Evolutionary conservation across 2,888 invertebrate genomes (phyloP).

Genomic region (Euproctis similis): DNA sequence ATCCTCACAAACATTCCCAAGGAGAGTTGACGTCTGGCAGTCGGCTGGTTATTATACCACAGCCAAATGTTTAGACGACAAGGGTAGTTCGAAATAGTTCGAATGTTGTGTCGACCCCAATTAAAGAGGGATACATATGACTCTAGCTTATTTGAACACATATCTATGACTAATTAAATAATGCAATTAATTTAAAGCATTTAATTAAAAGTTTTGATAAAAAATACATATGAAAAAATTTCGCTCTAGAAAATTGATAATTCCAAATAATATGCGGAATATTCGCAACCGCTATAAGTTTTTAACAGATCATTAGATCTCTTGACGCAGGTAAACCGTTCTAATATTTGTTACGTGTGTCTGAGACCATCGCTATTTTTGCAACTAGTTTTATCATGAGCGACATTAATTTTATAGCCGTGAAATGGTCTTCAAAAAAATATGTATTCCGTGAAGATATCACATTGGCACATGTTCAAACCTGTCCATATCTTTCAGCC

Average conservation of each 20-base stretch:
- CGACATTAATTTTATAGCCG: constrained; percentile 50
- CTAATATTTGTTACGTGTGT: constrained; percentile 23
- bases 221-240: neutral
- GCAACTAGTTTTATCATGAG: constrained; percentile 35
- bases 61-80: too few species aligned
- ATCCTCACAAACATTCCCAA: too few species aligned
- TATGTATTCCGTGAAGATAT: constrained; percentile 40
- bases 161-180: too few species aligned
- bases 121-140: too few species aligned
- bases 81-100: too few species aligned
- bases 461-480: constrained; percentile 57
- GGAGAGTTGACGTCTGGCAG: too few species aligned
- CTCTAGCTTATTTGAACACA: too few species aligned
- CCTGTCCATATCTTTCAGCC: constrained; percentile 40
- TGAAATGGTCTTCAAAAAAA: constrained; percentile 49
- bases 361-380: constrained; percentile 44
- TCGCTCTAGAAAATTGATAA: too few species aligned
- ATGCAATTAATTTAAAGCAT: too few species aligned
- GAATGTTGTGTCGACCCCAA: too few species aligned
- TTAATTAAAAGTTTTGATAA: too few species aligned
- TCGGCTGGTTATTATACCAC: too few species aligned
- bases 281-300: neutral
- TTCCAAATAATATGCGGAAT: neutral
- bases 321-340: constrained; percentile 19
- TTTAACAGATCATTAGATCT: constrained; percentile 13